phyloP scores from a whole-genome alignment of 2,113 vertebrate genomes.

The Eublepharis macularius region DNA sequence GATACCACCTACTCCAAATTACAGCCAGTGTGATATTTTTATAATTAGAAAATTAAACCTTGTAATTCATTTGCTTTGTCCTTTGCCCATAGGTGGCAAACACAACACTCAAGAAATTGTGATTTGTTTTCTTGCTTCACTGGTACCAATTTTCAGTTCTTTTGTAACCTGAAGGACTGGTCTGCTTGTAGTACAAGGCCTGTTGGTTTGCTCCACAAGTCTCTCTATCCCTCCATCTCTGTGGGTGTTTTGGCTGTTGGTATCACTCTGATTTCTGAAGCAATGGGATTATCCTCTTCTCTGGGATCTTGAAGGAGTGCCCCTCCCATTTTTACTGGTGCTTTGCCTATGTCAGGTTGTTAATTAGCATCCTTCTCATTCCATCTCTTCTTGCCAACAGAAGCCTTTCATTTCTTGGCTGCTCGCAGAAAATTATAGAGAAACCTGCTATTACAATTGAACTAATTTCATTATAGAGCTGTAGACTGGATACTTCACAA shows the following conservation, averaged over 20 bases:
- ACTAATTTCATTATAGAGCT: not conserved
- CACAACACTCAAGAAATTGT: not conserved
- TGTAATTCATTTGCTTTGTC: not conserved
- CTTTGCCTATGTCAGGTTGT: not conserved
- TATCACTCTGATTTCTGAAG: not conserved
- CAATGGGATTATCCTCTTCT: not conserved
- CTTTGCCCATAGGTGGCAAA: not conserved
- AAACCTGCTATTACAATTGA: not conserved
- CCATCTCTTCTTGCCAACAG: not conserved
- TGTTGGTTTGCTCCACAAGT: not conserved
- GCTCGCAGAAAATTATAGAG: not conserved
- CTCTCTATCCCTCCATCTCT: not conserved
- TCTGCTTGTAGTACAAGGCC: accelerated
- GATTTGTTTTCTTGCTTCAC: not conserved
- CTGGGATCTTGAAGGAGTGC: not conserved
- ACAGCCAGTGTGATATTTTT: not conserved
- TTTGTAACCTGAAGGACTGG: not conserved
- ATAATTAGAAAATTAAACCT: not conserved
- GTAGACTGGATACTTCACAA: not conserved
- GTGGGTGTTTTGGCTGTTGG: not conserved
- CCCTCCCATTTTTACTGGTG: not conserved
- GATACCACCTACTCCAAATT: not conserved
- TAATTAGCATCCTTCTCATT: not conserved
- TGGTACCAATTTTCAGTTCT: not conserved
- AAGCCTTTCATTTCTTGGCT: not conserved